phyloP scores from a whole-genome alignment of 1,140 invertebrate genomes.

The Campoletis sonorensis region DNA sequence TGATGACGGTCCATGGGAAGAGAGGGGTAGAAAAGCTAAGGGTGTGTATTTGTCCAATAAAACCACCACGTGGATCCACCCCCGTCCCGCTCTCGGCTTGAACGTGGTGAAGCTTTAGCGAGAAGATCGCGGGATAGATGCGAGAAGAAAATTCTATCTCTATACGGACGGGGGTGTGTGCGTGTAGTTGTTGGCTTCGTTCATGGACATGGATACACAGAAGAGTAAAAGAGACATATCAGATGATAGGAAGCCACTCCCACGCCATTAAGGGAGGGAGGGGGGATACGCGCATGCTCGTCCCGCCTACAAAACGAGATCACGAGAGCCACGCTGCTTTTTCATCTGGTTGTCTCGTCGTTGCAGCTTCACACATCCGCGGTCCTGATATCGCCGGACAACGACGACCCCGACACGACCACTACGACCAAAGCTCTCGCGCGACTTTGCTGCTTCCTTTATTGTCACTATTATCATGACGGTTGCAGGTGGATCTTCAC shows the following conservation, averaged over 20 bases:
- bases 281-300: conserved; percentile 26
- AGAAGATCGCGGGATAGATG: background rate
- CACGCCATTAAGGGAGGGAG: conserved; percentile 18
- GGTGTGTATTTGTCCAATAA: conserved; percentile 75
- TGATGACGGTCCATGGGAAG: conserved; percentile 4
- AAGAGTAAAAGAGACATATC: conserved; percentile 2
- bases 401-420: conserved; percentile 5
- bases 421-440: background rate
- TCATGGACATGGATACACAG: background rate
- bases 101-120: background rate
- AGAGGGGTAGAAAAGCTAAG: conserved; percentile 70
- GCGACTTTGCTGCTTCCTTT: background rate
- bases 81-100: conserved; percentile 49
- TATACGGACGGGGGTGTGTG: no score
- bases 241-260: conserved; percentile 39
- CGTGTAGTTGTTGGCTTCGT: no score
- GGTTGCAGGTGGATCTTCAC: background rate
- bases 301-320: conserved; percentile 33
- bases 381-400: conserved; percentile 20
- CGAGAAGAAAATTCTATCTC: no score
- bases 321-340: conserved; percentile 32
- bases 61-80: conserved; percentile 72
- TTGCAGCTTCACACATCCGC: conserved; percentile 23
- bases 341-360: conserved; percentile 11
- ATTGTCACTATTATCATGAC: background rate